Evolutionary conservation across 2,113 vertebrate genomes (phyloP).

Genomic region (Azemiops feae): DNA sequence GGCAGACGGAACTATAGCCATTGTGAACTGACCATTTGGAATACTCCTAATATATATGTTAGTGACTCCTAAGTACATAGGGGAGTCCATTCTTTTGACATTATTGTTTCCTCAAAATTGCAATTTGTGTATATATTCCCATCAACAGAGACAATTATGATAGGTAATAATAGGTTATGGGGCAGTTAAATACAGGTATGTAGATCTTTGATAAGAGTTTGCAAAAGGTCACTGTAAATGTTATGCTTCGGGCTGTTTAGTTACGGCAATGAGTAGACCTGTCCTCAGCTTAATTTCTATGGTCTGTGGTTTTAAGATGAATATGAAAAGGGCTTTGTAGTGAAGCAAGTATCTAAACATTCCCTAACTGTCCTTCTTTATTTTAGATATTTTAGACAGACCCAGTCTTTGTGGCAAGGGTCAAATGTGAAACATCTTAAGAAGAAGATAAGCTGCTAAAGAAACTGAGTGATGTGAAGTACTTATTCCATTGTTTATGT

Average conservation of each 20-base stretch:
- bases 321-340: conserved; percentile 66
- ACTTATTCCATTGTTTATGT: conserved; percentile 46
- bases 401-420: conserved; percentile 60
- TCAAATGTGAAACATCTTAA: conserved; percentile 64
- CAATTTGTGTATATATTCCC: not conserved
- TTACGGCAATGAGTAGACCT: conserved; percentile 51
- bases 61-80: not conserved
- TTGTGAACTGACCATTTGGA: not conserved
- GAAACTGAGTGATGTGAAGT: conserved; percentile 53
- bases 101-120: not conserved
- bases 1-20: not conserved
- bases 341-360: conserved; percentile 55
- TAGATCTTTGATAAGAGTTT: conserved; percentile 49
- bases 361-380: conserved; percentile 52
- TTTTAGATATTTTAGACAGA: conserved; percentile 52
- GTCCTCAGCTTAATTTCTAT: conserved; percentile 56
- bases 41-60: too few species aligned
- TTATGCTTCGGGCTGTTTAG: conserved; percentile 42
- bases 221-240: conserved; percentile 55
- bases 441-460: conserved; percentile 58
- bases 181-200: conserved; percentile 41
- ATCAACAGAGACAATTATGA: not conserved
- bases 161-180: not conserved
- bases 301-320: conserved; percentile 52
- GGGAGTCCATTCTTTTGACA: not conserved